Conservation (phyloP, 2,113 vertebrate species). For the Chionis minor region DNA sequence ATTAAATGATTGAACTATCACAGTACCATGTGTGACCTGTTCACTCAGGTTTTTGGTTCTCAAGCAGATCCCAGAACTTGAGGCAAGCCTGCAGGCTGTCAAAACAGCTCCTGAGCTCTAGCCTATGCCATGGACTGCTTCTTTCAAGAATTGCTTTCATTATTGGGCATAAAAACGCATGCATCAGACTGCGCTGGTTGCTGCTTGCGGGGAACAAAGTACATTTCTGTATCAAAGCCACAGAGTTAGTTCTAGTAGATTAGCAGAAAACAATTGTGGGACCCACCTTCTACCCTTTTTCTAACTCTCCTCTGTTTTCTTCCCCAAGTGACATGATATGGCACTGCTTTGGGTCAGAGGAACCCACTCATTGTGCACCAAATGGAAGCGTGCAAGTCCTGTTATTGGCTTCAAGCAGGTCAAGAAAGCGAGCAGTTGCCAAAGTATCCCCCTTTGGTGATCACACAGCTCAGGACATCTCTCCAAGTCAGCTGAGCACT, state of each 20-base stretch:
- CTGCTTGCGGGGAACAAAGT: not conserved
- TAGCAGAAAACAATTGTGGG: not conserved
- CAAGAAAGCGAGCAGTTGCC: not conserved
- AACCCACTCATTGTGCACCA: not conserved
- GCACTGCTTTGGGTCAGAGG: not conserved
- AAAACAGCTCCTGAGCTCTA: not conserved
- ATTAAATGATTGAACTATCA: not conserved
- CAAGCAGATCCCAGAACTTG: not conserved
- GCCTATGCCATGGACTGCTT: not conserved
- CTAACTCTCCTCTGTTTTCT: not conserved
- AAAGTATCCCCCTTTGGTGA: not conserved
- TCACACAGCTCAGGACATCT: not conserved
- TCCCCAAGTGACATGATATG: rapidly evolving
- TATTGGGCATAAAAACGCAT: not conserved
- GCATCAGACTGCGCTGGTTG: not conserved
- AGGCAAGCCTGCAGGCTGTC: not conserved
- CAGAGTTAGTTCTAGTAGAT: not conserved
- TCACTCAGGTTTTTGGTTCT: not conserved
- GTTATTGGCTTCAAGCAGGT: not conserved
- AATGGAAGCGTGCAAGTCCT: not conserved
- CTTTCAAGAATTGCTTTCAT: not conserved
- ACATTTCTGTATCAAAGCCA: not conserved
- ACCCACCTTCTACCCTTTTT: not conserved
- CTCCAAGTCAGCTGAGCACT: not conserved
- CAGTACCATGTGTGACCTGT: not conserved